Percentiles rank a stretch among this genome's conserved stretches.
These are phyloP conservation scores for Haliclona indistincta DNA, from an alignment of 37 sponge, comb jelly and placozoan species.

Conservation along the genomic window DNA sequence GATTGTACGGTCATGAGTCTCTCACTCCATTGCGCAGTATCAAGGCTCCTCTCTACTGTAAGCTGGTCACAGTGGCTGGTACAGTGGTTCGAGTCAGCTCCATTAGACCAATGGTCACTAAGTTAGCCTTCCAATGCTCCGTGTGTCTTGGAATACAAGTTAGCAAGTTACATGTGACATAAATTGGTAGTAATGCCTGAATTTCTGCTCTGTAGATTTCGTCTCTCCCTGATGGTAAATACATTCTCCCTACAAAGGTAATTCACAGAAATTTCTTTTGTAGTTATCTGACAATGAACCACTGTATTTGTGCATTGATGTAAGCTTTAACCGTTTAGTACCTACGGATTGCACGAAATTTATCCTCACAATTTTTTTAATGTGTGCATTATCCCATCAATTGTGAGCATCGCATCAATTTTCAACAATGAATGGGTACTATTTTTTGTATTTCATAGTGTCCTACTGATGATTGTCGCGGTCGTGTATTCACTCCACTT, in stretches of 20 bases:
- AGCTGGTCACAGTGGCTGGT: conserved; percentile 86
- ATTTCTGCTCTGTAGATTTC: background rate
- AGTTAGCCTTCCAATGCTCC: conserved; percentile 83
- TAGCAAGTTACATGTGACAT: background rate
- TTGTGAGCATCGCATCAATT: too few relatives aligned
- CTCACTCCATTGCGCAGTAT: conserved; percentile 68
- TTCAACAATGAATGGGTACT: background rate
- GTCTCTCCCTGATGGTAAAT: conserved; percentile 86
- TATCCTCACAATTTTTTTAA: too few relatives aligned
- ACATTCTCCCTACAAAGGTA: conserved; percentile 81
- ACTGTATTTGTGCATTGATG: background rate
- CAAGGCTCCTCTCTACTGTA: conserved; percentile 81
- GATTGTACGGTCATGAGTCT: conserved; percentile 70
- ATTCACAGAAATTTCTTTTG: background rate
- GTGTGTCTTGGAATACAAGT: conserved; percentile 62
- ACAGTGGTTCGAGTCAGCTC: conserved; percentile 92
- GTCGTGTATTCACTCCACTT: conserved; percentile 60
- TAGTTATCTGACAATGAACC: background rate
- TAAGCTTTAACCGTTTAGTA: background rate
- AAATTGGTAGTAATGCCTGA: background rate
- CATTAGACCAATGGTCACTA: conserved; percentile 88
- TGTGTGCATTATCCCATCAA: too few relatives aligned
- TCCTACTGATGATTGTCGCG: conserved; percentile 55
- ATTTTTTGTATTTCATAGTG: conserved; percentile 41
- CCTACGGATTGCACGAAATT: too few relatives aligned